These are phyloP conservation scores for Hypena proboscidalis DNA, from an alignment of 2,888 invertebrate species.

Conservation along the genomic window DNA sequence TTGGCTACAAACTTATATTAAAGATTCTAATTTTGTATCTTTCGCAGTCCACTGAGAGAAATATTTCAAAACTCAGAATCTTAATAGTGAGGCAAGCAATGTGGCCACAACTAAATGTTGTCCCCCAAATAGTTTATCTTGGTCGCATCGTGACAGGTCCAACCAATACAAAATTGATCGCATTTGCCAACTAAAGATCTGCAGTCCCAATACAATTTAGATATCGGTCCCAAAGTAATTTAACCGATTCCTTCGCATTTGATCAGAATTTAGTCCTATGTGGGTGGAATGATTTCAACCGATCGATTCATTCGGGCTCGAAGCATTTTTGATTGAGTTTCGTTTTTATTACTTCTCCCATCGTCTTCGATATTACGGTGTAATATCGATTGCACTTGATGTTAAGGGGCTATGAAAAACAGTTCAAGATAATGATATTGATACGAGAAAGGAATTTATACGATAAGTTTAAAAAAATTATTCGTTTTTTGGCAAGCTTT, in stretches of 20 bases:
- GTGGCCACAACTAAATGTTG: not conserved
- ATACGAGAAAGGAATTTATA: not conserved
- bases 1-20: too few relatives aligned
- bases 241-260: conserved; percentile 22
- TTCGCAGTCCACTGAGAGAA: too few relatives aligned
- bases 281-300: conserved; percentile 5
- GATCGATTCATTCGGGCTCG: not conserved
- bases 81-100: not conserved
- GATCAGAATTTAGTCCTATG: conserved; percentile 22
- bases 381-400: conserved; percentile 1
- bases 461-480: too few relatives aligned
- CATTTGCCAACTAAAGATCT: conserved; percentile 14
- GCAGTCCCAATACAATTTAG: conserved; percentile 30
- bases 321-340: conserved; percentile 17
- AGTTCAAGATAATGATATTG: conserved; percentile 1
- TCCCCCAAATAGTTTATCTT: conserved; percentile 6
- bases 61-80: not conserved
- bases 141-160: conserved; percentile 17
- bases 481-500: too few relatives aligned
- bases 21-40: too few relatives aligned
- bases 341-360: conserved; percentile 1
- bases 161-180: conserved; percentile 26
- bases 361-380: conserved; percentile 1
- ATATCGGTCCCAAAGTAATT: conserved; percentile 26
- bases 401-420: not conserved